A percentile compares a stretch with the other conserved stretches of the same genome.
Conservation (phyloP, 2,888 invertebrate genomes). For the Malthinus flaveolus region DNA sequence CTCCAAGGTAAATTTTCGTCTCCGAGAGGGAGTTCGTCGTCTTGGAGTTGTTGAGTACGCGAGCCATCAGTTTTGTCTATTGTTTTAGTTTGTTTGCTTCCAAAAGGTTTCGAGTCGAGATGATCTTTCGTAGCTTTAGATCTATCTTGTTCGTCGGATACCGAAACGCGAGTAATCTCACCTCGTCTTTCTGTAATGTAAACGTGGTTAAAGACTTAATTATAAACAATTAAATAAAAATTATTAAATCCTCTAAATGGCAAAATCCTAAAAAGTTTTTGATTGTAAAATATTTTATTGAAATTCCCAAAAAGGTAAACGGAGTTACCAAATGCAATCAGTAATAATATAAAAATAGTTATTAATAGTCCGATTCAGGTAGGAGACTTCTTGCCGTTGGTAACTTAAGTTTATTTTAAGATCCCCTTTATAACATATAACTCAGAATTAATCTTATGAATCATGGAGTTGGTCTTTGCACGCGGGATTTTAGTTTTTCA, state of each 20-base stretch:
- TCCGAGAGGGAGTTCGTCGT: slow-evolving; percentile 56
- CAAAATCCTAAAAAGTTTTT: no score
- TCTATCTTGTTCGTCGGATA: slow-evolving; percentile 51
- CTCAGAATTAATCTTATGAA: slow-evolving; percentile 25
- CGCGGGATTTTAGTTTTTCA: slow-evolving; percentile 16
- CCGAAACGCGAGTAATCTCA: slow-evolving; percentile 54
- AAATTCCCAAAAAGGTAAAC: not conserved
- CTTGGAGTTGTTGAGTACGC: slow-evolving; percentile 41
- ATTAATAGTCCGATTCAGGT: not conserved
- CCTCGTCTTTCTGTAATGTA: slow-evolving; percentile 57
- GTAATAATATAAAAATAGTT: not conserved
- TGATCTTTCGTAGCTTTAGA: slow-evolving; percentile 33
- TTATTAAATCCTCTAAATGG: no score
- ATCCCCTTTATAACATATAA: slow-evolving; percentile 9
- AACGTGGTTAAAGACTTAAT: no score
- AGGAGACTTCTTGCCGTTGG: slow-evolving; percentile 1
- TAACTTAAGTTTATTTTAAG: slow-evolving; percentile 3
- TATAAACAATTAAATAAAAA: no score
- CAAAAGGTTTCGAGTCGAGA: slow-evolving; percentile 48
- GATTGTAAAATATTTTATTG: not conserved
- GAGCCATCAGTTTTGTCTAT: slow-evolving; percentile 42
- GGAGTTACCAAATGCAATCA: not conserved
- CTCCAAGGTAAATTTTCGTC: slow-evolving; percentile 63
- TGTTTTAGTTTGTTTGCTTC: slow-evolving; percentile 44
- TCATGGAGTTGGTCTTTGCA: slow-evolving; percentile 23